Evolutionary conservation across 2,888 invertebrate species (phyloP).

Genomic region (Tiphia femorata): DNA sequence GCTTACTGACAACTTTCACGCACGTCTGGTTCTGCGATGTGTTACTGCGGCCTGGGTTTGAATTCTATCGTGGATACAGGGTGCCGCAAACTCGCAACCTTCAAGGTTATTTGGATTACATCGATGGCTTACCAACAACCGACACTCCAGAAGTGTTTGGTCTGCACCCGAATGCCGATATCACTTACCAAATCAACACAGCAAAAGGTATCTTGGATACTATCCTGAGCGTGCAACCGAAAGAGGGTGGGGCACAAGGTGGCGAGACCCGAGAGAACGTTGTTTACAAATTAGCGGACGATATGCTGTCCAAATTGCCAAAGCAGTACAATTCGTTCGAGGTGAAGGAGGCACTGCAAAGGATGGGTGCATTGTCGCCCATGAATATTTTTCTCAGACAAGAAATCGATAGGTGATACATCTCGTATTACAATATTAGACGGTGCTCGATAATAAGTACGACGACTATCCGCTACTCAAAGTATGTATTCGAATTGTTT

Average conservation of each 20-base stretch:
- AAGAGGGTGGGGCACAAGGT: constrained; percentile 91
- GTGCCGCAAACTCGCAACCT: constrained; percentile 88
- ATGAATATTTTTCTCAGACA: constrained; percentile 94
- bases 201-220: constrained; percentile 94
- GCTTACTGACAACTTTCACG: constrained; percentile 92
- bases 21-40: constrained; percentile 96
- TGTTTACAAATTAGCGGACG: constrained; percentile 91
- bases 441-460: no score
- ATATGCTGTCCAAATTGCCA: constrained; percentile 91
- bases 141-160: constrained; percentile 98
- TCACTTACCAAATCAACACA: constrained; percentile 97
- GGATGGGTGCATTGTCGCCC: constrained; percentile 93
- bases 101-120: constrained; percentile 86
- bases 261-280: constrained; percentile 94
- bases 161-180: constrained; percentile 96
- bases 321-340: constrained; percentile 90
- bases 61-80: constrained; percentile 93
- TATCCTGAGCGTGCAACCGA: constrained; percentile 96
- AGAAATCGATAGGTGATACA: constrained; percentile 72
- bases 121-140: constrained; percentile 84
- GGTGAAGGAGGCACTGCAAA: constrained; percentile 87
- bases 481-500: neutral
- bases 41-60: constrained; percentile 87
- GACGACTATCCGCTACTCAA: no score
- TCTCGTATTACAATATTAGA: neutral